Conservation (phyloP, 2,888 invertebrate genomes). For the Hydrotaea diabolus region DNA sequence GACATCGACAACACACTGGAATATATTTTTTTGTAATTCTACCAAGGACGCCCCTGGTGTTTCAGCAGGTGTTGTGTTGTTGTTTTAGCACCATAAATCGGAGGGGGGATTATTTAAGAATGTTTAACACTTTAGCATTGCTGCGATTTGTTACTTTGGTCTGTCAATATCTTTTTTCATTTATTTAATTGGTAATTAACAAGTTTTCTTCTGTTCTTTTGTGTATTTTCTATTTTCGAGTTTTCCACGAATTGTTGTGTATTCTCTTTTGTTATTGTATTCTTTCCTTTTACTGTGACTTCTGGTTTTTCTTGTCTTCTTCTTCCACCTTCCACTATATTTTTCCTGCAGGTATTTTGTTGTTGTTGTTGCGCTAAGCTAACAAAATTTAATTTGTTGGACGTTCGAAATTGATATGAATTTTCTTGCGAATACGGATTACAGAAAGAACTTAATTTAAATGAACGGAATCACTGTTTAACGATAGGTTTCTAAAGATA, state of each 20-base stretch:
- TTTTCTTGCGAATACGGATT: conserved; percentile 60
- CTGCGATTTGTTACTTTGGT: conserved; percentile 21
- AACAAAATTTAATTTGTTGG: conserved; percentile 66
- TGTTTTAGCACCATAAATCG: conserved; percentile 55
- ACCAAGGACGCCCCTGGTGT: conserved; percentile 62
- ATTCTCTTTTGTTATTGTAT: conserved; percentile 60
- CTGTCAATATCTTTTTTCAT: conserved; percentile 38
- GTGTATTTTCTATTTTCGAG: conserved; percentile 57
- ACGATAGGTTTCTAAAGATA: conserved; percentile 58
- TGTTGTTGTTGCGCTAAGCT: conserved; percentile 65
- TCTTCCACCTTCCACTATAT: conserved; percentile 48
- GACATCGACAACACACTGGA: no score
- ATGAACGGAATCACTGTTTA: conserved; percentile 69
- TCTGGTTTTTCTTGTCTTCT: conserved; percentile 55
- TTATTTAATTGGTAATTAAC: conserved; percentile 58
- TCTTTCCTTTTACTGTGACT: conserved; percentile 57
- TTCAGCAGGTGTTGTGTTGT: conserved; percentile 60
- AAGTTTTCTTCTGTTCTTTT: conserved; percentile 47
- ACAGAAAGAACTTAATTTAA: conserved; percentile 67
- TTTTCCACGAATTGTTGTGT: conserved; percentile 68
- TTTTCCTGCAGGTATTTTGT: conserved; percentile 68
- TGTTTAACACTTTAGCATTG: conserved; percentile 36
- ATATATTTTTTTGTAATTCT: conserved; percentile 32
- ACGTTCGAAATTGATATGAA: conserved; percentile 71
- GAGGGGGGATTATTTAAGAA: conserved; percentile 35